Evolutionary conservation across 2,797 vertebrate species (phyloP), one percentile per base, ranked within the genome.

Genomic region (Heterohyrax brucei): DNA sequence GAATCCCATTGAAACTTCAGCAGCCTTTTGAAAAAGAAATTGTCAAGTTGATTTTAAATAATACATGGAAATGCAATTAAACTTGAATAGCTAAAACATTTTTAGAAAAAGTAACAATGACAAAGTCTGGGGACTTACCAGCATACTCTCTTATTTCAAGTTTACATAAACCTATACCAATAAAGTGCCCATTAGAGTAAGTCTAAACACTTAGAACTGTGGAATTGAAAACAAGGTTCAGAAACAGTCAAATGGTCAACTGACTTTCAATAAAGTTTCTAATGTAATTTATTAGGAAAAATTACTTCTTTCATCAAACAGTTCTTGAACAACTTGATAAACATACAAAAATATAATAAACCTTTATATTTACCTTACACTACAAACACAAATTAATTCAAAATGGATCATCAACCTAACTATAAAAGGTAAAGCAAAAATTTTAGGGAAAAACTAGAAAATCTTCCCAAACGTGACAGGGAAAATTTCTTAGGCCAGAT

Each of bases 311-410:
- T 80, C 14, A 66, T 90, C 82, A 83, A 78, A 44, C 66, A 21
- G 6, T 92, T 59, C 59, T 95, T 93, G 33, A 87, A 62, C 53
- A 90, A 94, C 44, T 87, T 75, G 50, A 79, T 59, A 87, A 24
- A 7, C n/a, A 19, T 46, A 44, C 19, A 22, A 92, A 70, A 19
- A n/a, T 93, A 89, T 9, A 44, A 56, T 39, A 5, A 82, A 77
- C n/a, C 4, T 91, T 48, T 16, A 16, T 12, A 73, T 88, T 89
- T 82, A 19, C 10, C 19, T 87, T 19, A 80, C 5, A 13, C 56
- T 26, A 82, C 33, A 91, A 33, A 75, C 10, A 86, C 72, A 92
- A 89, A 93, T 72, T n/a, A 66, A 76, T 76, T 95, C 50, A 86
- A 92, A 83, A 66, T 44, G 30, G 16, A 64, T 75, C 62, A 48